These are phyloP conservation scores for Hirtodrosophila trivittata DNA, from an alignment of 2,888 invertebrate species.

Conservation along the genomic window DNA sequence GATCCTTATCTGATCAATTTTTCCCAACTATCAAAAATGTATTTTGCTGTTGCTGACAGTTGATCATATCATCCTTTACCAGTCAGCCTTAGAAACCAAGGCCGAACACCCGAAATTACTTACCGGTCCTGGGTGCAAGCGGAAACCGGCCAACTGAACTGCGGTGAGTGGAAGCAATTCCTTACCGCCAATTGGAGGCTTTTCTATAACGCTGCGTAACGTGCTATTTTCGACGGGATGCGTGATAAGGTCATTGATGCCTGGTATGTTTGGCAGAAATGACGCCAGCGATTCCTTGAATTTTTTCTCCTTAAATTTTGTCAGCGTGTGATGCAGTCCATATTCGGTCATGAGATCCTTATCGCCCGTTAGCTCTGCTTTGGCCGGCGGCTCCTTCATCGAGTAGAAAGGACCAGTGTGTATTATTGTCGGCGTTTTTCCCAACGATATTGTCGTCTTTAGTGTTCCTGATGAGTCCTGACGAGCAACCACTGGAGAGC, in stretches of 20 bases:
- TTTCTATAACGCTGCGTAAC: conserved; percentile 96
- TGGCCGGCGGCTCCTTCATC: conserved; percentile 97
- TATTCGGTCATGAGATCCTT: conserved; percentile 98
- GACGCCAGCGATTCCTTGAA: conserved; percentile 97
- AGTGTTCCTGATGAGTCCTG: conserved; percentile 98
- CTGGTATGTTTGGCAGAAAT: conserved; percentile 96
- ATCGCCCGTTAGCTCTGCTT: conserved; percentile 97
- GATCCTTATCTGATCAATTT: too few species aligned
- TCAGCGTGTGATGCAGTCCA: conserved; percentile 98
- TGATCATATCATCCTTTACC: background rate
- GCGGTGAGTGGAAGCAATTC: conserved; percentile 94
- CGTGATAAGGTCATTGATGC: conserved; percentile 96
- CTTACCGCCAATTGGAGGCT: conserved; percentile 96
- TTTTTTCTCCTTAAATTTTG: conserved; percentile 98
- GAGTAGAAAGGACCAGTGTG: conserved; percentile 99
- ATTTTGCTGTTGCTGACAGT: background rate
- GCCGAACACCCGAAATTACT: conserved; percentile 46
- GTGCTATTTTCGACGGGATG: conserved; percentile 92
- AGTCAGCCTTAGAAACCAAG: too few species aligned
- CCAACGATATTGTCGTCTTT: conserved; percentile 98
- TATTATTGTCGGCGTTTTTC: conserved; percentile 98
- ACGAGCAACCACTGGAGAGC: conserved; percentile 97
- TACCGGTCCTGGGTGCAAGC: conserved; percentile 95
- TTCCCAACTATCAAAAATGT: too few species aligned
- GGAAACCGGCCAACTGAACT: conserved; percentile 95